These are phyloP conservation scores for Oncorhynchus masou DNA, from an alignment of 2,113 vertebrate species.

Conservation along the genomic window DNA sequence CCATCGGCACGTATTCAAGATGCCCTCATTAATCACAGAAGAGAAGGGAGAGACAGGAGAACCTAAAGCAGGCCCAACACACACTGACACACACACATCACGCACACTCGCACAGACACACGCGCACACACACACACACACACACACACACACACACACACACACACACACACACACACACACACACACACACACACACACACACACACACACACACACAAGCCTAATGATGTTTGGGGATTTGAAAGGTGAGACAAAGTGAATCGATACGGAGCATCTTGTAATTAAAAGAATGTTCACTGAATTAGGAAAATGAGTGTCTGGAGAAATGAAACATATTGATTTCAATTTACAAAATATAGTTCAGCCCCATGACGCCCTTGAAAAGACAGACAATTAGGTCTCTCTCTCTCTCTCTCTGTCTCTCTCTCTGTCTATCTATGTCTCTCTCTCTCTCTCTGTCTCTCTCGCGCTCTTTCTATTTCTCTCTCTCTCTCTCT, in stretches of 20 bases:
- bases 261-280: conserved; percentile 77
- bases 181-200: no score
- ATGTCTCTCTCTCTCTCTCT: no score
- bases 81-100: not conserved
- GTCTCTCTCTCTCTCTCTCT: conserved; percentile 42
- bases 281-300: conserved; percentile 77
- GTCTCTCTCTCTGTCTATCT: no score
- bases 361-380: conserved; percentile 78
- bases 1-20: conserved; percentile 34
- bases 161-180: no score
- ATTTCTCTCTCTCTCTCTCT: no score
- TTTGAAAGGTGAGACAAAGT: conserved; percentile 60
- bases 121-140: no score
- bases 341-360: conserved; percentile 92
- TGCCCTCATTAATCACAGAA: conserved; percentile 32
- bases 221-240: conserved; percentile 35
- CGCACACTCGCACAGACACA: no score
- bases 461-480: no score
- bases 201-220: not conserved
- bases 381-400: conserved; percentile 78
- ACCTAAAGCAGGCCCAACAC: not conserved
- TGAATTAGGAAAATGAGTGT: conserved; percentile 89
- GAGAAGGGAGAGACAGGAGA: conserved; percentile 16
- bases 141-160: no score
- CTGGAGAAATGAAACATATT: conserved; percentile 89